phyloP scores from a whole-genome alignment of 2,888 invertebrate genomes.

The Alitta virens region DNA sequence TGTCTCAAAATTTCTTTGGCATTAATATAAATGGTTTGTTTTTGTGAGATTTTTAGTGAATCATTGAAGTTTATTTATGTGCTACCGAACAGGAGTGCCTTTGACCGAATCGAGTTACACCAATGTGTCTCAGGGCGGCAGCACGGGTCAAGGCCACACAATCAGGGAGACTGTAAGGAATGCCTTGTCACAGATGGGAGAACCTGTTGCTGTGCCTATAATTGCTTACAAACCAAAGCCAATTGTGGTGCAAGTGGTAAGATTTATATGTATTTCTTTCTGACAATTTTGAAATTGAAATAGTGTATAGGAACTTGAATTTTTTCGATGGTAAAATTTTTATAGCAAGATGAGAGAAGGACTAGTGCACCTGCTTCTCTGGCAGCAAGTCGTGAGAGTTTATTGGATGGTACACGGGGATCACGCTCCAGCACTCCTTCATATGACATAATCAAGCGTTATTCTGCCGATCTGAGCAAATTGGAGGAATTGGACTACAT shows the following conservation, averaged over 20 bases:
- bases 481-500: conserved; percentile 40
- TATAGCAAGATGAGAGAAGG: conserved; percentile 17
- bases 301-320: background rate
- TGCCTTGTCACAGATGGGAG: conserved; percentile 29
- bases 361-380: conserved; percentile 54
- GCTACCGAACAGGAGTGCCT: no score
- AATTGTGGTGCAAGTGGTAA: conserved; percentile 34
- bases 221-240: conserved; percentile 30
- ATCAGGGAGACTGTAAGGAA: conserved; percentile 40
- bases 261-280: no score
- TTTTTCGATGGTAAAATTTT: background rate
- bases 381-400: conserved; percentile 48
- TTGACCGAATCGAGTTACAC: no score
- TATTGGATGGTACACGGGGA: conserved; percentile 16
- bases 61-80: no score
- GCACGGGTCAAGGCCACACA: conserved; percentile 19
- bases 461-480: conserved; percentile 48
- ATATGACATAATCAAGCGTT: conserved; percentile 38
- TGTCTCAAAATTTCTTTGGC: no score
- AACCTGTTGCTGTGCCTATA: conserved; percentile 28
- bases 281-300: no score
- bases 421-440: conserved; percentile 46
- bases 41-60: no score
- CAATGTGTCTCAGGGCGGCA: no score
- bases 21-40: no score